Evolutionary conservation across 2,888 invertebrate genomes (phyloP).

Genomic region (Toxonevra muliebris): DNA sequence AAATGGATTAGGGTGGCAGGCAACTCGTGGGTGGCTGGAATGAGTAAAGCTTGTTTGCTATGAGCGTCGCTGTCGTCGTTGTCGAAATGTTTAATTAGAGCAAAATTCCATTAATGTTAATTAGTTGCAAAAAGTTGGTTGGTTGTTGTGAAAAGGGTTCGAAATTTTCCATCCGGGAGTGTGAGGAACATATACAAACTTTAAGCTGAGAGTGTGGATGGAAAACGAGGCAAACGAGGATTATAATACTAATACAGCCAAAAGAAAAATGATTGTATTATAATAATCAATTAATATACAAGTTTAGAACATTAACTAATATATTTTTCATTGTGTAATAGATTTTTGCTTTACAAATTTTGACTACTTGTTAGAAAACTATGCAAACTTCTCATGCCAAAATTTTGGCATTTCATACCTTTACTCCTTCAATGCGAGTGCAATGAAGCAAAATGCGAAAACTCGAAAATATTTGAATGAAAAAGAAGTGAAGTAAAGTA

Average conservation of each 20-base stretch:
- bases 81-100: constrained; percentile 58
- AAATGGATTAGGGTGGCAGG: not conserved
- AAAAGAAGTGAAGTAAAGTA: not conserved
- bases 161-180: not conserved
- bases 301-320: no score
- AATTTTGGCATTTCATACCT: not conserved
- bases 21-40: not conserved
- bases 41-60: not conserved
- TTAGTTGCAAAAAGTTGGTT: constrained; percentile 53
- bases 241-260: not conserved
- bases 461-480: not conserved
- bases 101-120: constrained; percentile 56
- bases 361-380: no score
- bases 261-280: not conserved
- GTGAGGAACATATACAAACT: no score
- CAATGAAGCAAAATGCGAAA: not conserved
- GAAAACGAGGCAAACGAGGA: not conserved
- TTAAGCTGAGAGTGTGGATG: not conserved
- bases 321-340: no score
- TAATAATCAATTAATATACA: no score
- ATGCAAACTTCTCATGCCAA: no score
- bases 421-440: not conserved
- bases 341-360: no score
- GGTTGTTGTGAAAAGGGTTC: constrained; percentile 13
- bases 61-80: constrained; percentile 14